Evolutionary conservation across 2,888 invertebrate genomes (phyloP).

Genomic region (Norana najaformis): DNA sequence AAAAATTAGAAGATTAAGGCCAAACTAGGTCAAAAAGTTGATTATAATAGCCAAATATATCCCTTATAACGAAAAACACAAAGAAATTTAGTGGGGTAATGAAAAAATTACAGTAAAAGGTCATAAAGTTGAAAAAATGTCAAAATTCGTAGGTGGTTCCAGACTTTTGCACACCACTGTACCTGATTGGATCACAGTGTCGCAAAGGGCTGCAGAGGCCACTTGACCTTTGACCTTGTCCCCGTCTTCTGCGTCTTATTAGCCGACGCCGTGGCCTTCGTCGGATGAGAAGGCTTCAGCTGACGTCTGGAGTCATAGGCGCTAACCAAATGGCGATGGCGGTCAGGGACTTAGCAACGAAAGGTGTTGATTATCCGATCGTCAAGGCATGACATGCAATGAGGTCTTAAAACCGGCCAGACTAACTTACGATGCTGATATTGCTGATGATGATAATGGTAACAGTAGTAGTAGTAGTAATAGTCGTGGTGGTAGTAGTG

Average conservation of each 20-base stretch:
- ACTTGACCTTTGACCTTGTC: too few relatives aligned
- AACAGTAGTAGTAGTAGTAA: background rate
- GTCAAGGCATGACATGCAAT: background rate
- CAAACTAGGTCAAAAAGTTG: too few relatives aligned
- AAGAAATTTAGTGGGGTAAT: too few relatives aligned
- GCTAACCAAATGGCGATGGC: background rate
- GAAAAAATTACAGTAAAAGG: too few relatives aligned
- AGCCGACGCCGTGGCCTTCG: background rate
- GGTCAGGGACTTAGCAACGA: background rate
- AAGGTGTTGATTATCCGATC: background rate
- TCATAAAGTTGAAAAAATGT: too few relatives aligned
- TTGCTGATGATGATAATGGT: background rate
- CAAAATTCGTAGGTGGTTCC: too few relatives aligned
- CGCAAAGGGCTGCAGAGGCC: too few relatives aligned
- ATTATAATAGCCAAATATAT: too few relatives aligned
- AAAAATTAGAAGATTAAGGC: too few relatives aligned
- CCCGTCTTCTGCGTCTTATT: background rate
- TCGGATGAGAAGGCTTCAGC: background rate
- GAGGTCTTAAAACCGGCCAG: background rate
- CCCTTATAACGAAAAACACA: too few relatives aligned
- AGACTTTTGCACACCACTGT: too few relatives aligned
- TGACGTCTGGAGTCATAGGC: background rate
- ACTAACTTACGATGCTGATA: background rate
- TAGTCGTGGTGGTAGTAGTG: conserved; percentile 46
- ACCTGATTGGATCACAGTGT: too few relatives aligned